These are phyloP conservation scores for Phataginus tricuspis DNA, from an alignment of 2,797 vertebrate genomes.

Conservation along the genomic window DNA sequence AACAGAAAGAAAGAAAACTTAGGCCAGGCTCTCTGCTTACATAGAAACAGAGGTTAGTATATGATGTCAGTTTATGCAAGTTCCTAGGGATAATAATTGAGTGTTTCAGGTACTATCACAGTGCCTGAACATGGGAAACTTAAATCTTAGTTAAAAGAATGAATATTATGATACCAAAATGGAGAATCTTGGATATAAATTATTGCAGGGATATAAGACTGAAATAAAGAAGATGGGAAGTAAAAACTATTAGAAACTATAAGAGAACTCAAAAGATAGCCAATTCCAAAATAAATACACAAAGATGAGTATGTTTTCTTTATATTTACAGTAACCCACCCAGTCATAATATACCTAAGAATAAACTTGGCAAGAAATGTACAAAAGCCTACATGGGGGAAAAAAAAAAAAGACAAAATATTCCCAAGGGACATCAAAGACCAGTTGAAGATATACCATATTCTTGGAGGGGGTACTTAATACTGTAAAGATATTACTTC, in stretches of 20 bases:
- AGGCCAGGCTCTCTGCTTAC: neutral
- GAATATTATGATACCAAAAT: neutral
- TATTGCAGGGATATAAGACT: neutral
- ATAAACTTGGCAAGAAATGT: conserved; percentile 30
- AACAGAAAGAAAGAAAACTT: neutral
- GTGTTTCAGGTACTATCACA: neutral
- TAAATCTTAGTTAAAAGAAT: conserved; percentile 20
- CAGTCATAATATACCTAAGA: conserved; percentile 11
- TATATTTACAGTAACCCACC: conserved; percentile 1
- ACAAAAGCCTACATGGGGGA: neutral
- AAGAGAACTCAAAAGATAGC: neutral
- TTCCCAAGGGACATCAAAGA: neutral
- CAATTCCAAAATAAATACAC: conserved; percentile 7
- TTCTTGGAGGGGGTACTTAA: neutral
- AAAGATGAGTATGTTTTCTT: neutral
- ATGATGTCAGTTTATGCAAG: neutral
- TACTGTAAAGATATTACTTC: neutral
- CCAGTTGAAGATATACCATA: neutral
- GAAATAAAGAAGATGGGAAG: neutral
- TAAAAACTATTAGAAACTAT: conserved; percentile 28
- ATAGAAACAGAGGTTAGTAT: neutral
- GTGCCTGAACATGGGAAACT: neutral
- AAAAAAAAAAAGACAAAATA: neutral
- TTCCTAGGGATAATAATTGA: conserved; percentile 31
- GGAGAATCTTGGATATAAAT: conserved; percentile 16